A percentile compares a stretch with the other conserved stretches of the same genome.
phyloP scores from a whole-genome alignment of 2,797 vertebrate species.

The Poecile montanus region DNA sequence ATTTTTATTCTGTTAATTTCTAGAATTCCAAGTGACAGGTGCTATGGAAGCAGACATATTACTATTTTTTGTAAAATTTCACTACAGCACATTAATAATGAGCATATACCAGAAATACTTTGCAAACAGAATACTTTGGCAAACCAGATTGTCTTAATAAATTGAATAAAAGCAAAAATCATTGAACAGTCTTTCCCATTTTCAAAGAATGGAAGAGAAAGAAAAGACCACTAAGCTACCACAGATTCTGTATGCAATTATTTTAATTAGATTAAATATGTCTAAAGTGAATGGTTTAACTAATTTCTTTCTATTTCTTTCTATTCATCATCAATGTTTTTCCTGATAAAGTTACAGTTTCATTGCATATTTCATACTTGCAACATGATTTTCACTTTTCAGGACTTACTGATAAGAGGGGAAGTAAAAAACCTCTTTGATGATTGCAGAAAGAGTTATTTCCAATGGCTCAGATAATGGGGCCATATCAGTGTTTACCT shows the following conservation, averaged over 20 bases:
- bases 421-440: not conserved
- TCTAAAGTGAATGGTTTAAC: not conserved
- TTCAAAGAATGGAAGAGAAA: not conserved
- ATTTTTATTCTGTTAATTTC: conserved; percentile 27
- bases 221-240: not conserved
- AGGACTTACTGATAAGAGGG: not conserved
- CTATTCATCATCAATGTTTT: not conserved
- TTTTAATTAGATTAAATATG: not conserved
- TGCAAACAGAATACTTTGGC: not conserved
- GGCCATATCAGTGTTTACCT: not conserved
- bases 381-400: not conserved
- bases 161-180: not conserved
- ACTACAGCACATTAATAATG: conserved; percentile 16
- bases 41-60: not conserved
- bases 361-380: not conserved
- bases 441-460: conserved; percentile 32
- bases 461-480: not conserved
- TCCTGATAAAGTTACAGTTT: not conserved
- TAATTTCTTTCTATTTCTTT: conserved; percentile 14
- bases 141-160: conserved; percentile 3
- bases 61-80: conserved; percentile 5
- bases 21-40: conserved; percentile 51
- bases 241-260: not conserved
- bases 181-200: not conserved
- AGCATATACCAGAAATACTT: not conserved